Base-by-base conservation (phyloP, 2,113 vertebrate species). In the Corythornis vintsioides region DNA sequence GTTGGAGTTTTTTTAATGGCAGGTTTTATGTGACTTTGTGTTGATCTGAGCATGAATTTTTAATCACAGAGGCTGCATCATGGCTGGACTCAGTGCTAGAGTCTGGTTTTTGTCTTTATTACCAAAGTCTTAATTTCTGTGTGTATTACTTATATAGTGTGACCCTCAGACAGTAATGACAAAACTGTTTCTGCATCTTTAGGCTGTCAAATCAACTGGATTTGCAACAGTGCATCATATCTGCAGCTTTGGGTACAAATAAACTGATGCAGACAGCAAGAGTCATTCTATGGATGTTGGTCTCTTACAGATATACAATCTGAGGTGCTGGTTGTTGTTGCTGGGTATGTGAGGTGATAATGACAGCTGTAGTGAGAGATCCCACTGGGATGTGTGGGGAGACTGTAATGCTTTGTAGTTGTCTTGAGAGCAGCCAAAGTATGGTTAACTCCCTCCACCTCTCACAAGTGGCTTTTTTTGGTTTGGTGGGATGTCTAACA, bases 331-430 rank as follows among this genome's bases (percentile, higher is more conserved):
- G 2, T 15, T 47, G 13, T 50, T 13, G 65, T 65, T 66, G 17
- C 29, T 48, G 22, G 9, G 1, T 56, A 4, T 13, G 3, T 52
- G 22, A 83, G 43, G 8, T 45, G 6, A 21, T 10, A 16, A 13
- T 10, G 10, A 6, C 33, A 71, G n/a, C 16, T 65, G 15, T 48
- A 35, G 52, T 33, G 61, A 63, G 78, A 65, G 3, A 66, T 15
- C 10, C 9, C 21, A 19, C 29, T 33, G 50, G 80, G 60, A 43
- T 1, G 0, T 0, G 0, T 31, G 40, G 38, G 11, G 6, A 61
- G 25, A 43, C 18, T 8, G 1, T 26, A 0, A 0, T 71, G 13
- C n/a, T 19, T 65, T 57, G 8, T 19, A 1, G 0, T 26, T 64
- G 18, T 45, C 38, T 42, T 83, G 28, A 80, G 43, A 66, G 29